phyloP scores from a whole-genome alignment of 2,797 vertebrate genomes.

The Macropodus opercularis region DNA sequence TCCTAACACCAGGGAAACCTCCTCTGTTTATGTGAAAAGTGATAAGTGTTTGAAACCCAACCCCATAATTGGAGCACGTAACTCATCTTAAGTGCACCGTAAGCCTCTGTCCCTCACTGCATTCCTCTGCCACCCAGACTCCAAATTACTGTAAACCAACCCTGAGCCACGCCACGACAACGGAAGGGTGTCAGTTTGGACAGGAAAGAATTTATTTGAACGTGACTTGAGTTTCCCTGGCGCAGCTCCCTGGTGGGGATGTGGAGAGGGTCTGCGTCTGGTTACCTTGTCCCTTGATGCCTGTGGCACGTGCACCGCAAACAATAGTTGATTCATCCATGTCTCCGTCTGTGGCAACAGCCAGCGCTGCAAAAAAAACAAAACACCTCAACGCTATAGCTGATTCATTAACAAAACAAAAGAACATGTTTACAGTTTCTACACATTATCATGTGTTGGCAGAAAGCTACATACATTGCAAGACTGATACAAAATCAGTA shows the following conservation, averaged over 20 bases:
- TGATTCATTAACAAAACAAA: too few species aligned
- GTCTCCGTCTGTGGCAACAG: conserved; percentile 48
- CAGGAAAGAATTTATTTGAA: conserved; percentile 81
- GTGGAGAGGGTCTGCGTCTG: conserved; percentile 71
- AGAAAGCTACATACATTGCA: too few species aligned
- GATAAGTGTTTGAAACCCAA: conserved; percentile 56
- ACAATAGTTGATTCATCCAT: conserved; percentile 80
- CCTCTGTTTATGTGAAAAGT: conserved; percentile 39
- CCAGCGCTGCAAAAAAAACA: conserved; percentile 25
- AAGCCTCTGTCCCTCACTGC: conserved; percentile 59
- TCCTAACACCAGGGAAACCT: conserved; percentile 50
- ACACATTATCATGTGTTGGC: too few species aligned
- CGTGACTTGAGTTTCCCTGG: conserved; percentile 73
- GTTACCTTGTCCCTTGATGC: conserved; percentile 67
- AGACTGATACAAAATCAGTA: too few species aligned
- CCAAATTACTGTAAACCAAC: conserved; percentile 77
- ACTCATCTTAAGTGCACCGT: conserved; percentile 63
- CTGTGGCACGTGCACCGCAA: conserved; percentile 71
- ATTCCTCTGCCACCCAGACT: conserved; percentile 78
- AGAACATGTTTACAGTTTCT: too few species aligned
- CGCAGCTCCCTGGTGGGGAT: conserved; percentile 72
- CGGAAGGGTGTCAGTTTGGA: conserved; percentile 79
- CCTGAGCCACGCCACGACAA: conserved; percentile 70
- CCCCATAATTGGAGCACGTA: conserved; percentile 66
- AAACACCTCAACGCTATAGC: conserved; percentile 44